Evolutionary conservation across 2,888 invertebrate genomes (phyloP).

Genomic region (Ferdinandea cuprea): DNA sequence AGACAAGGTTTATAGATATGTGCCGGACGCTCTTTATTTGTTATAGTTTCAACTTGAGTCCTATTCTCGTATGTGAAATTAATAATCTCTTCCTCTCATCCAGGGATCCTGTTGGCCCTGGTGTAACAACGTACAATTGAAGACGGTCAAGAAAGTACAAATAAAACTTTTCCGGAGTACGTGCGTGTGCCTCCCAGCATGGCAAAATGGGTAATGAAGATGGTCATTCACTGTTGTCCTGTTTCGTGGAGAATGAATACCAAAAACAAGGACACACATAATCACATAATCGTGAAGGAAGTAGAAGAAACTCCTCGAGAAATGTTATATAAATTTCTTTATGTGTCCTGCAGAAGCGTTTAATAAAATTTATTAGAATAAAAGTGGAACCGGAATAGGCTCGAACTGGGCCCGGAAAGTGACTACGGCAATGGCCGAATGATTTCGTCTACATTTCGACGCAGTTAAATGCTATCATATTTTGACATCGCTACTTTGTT

Average conservation of each 20-base stretch:
- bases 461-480: conserved; percentile 62
- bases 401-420: conserved; percentile 38
- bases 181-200: conserved; percentile 47
- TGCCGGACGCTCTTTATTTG: conserved; percentile 29
- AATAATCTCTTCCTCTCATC: conserved; percentile 56
- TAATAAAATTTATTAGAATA: conserved; percentile 73
- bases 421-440: conserved; percentile 31
- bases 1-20: neutral
- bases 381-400: conserved; percentile 63
- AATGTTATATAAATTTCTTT: conserved; percentile 68
- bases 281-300: conserved; percentile 73
- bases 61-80: conserved; percentile 67
- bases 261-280: conserved; percentile 51
- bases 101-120: neutral
- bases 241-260: conserved; percentile 1
- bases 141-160: conserved; percentile 41
- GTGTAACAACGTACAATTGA: conserved; percentile 27
- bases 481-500: conserved; percentile 64
- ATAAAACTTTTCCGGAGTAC: conserved; percentile 64
- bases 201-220: conserved; percentile 65
- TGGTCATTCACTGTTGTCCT: conserved; percentile 48
- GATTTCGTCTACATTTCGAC: conserved; percentile 56
- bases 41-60: conserved; percentile 62
- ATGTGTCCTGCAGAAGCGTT: conserved; percentile 74
- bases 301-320: conserved; percentile 60